These are phyloP conservation scores for Leguminivora glycinivorella DNA, from an alignment of 1,140 invertebrate genomes.

Conservation along the genomic window DNA sequence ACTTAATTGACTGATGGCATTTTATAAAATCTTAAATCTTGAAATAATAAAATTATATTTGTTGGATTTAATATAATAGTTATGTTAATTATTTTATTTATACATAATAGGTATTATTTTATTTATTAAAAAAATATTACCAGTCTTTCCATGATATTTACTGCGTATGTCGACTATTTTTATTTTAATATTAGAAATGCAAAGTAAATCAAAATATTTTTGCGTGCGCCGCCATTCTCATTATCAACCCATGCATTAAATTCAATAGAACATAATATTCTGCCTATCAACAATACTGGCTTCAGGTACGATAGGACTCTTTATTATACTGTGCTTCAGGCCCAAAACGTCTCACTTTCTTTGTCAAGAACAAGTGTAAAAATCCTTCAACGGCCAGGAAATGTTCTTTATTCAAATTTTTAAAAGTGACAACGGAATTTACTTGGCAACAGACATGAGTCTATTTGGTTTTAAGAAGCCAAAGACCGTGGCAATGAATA, in stretches of 20 bases:
- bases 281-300: background rate
- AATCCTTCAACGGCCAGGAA: background rate
- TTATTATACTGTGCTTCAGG: too few species aligned
- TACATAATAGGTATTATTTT: too few species aligned
- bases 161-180: too few species aligned
- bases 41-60: too few species aligned
- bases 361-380: background rate
- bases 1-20: too few species aligned
- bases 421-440: background rate
- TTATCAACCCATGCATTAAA: background rate
- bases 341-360: background rate
- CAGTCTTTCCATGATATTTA: too few species aligned
- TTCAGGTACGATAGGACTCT: too few species aligned
- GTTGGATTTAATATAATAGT: too few species aligned
- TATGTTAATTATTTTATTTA: too few species aligned
- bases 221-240: background rate
- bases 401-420: background rate
- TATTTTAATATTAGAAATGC: too few species aligned
- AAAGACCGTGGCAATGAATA: conserved; percentile 12
- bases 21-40: too few species aligned
- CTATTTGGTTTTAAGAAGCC: background rate
- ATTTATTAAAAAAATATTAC: too few species aligned
- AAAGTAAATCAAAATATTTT: background rate
- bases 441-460: background rate
- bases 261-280: background rate